Evolutionary conservation across 2,888 invertebrate genomes (phyloP), one percentile per base, ranked within the genome.

Genomic region (Sclerodermus sp.): DNA sequence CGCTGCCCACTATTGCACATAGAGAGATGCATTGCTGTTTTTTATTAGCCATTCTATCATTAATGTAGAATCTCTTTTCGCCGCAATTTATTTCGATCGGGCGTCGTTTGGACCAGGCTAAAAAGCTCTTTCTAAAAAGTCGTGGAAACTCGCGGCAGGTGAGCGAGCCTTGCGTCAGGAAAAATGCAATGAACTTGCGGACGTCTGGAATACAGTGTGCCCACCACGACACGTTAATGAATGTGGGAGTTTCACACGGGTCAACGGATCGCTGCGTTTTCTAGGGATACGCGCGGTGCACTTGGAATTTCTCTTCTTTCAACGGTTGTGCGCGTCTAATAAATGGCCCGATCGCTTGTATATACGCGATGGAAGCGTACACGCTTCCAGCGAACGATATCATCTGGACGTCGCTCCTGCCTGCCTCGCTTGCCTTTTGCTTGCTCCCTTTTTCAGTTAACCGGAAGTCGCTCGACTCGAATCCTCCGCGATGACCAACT

Each of bases 161-260:
- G 34, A 13, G 34, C 12, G 6, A 8, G 2, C 4, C 6, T 4
- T 34, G 13, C 38, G 30, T 30, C 41, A 49, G 56, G 56, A 64
- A 62, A 61, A 61, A 51, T 51, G 16, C 38, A 53, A 61, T 62
- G 63, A 64, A 63, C 64, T 64, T 61, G 63, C 64, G 61, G 60
- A 58, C 60, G 62, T 53, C 50, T 51, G 53, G 55, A 57, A 37
- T 56, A 57, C 64, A 38, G 59, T 57, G n/a, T n/a, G 63, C 52
- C 64, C 58, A 47, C 50, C 14, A 4, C 3, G n/a, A n/a, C 42
- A 36, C 52, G 57, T 49, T 64, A 64, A 64, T 64, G 64, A 64
- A 64, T 64, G 63, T 64, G 63, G 64, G 63, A 64, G 56, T 64
- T 64, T 64, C 63, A 62, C 63, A 64, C 64, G 63, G 62, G 63